Conservation (phyloP, 1,140 invertebrate genomes). For the Cephus cinctus region DNA sequence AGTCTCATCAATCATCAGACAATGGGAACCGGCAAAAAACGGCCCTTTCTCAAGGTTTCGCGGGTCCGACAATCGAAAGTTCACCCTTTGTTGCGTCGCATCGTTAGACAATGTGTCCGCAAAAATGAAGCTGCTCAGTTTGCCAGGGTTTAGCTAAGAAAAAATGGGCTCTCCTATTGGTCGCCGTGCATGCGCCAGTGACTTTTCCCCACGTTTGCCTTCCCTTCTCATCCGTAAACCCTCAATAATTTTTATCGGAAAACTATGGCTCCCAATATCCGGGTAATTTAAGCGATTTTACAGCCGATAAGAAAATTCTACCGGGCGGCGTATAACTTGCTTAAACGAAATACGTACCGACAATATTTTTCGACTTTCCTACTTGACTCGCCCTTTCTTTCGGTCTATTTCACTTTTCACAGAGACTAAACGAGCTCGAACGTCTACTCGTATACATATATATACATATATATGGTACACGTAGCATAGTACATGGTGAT, state of each 20-base stretch:
- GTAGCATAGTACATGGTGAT: no score
- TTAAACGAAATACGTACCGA: not conserved
- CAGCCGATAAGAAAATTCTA: no score
- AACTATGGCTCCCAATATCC: no score
- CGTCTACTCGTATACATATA: no score
- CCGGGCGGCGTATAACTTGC: no score
- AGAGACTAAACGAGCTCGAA: no score
- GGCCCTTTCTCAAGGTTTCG: conserved; percentile 13
- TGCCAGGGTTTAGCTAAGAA: not conserved
- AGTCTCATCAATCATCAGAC: conserved; percentile 40
- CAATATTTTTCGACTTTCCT: not conserved
- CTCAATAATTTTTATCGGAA: no score
- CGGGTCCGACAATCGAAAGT: conserved; percentile 43
- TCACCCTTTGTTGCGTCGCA: conserved; percentile 40
- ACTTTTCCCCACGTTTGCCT: no score
- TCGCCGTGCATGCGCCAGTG: not conserved
- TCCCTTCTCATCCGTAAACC: no score
- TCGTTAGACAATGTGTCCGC: conserved; percentile 35
- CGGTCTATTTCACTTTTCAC: no score
- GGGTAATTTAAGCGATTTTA: no score
- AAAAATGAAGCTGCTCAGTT: conserved; percentile 27
- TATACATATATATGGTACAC: no score
- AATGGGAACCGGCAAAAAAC: conserved; percentile 17
- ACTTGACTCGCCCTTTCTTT: not conserved
- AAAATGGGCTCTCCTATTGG: not conserved